Evolutionary conservation across 2,888 invertebrate species (phyloP).

Genomic region (Drosophila atripex): DNA sequence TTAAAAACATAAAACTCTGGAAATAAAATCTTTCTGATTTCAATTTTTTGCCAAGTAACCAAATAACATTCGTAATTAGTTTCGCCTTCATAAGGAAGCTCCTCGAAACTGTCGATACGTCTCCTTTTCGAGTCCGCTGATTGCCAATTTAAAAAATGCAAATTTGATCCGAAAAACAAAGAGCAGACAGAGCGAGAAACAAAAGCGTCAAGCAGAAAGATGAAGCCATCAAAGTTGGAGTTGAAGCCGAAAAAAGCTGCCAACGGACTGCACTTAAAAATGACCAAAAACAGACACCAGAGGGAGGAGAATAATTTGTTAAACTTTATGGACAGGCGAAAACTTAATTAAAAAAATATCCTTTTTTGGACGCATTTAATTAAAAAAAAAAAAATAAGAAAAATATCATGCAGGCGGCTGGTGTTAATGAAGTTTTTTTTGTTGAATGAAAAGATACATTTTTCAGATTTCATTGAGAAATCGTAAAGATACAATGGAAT

Average conservation of each 20-base stretch:
- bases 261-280: slow-evolving; percentile 44
- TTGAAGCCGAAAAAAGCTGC: slow-evolving; percentile 27
- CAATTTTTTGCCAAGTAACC: not conserved
- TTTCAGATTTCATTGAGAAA: slow-evolving; percentile 73
- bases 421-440: slow-evolving; percentile 60
- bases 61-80: slow-evolving; percentile 22
- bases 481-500: slow-evolving; percentile 24
- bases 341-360: slow-evolving; percentile 74
- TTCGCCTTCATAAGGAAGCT: slow-evolving; percentile 44
- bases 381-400: slow-evolving; percentile 52
- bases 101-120: slow-evolving; percentile 33
- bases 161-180: slow-evolving; percentile 34
- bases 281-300: slow-evolving; percentile 31
- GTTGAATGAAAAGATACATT: slow-evolving; percentile 68
- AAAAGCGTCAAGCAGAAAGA: slow-evolving; percentile 33
- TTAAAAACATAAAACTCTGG: no score
- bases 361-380: slow-evolving; percentile 69
- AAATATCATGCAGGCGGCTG: slow-evolving; percentile 2
- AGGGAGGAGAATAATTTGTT: slow-evolving; percentile 43
- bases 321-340: slow-evolving; percentile 72
- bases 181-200: slow-evolving; percentile 5
- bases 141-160: slow-evolving; percentile 50
- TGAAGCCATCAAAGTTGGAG: slow-evolving; percentile 69
- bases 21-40: not conserved
- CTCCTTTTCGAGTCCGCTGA: slow-evolving; percentile 42